Percentiles rank a stretch among this genome's conserved stretches.
Evolutionary conservation across 2,113 vertebrate genomes (phyloP).

Genomic region (Clarias batrachus): DNA sequence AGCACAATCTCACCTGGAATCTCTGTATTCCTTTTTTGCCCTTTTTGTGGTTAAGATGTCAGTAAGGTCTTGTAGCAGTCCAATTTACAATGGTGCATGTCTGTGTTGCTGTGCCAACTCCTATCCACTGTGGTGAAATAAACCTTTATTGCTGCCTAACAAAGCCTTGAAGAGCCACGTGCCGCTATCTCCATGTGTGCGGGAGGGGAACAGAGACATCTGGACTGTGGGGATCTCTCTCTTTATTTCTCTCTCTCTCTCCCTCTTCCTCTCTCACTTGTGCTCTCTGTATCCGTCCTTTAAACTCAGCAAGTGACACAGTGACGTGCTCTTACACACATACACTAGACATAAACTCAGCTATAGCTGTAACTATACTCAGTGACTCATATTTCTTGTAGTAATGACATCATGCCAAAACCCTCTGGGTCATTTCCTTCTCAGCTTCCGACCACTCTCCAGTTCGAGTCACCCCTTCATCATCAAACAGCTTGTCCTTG

Average conservation of each 20-base stretch:
- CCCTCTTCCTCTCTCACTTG: not conserved
- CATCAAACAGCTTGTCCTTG: slow-evolving; percentile 21
- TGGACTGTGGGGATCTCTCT: slow-evolving; percentile 38
- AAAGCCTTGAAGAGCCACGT: slow-evolving; percentile 58
- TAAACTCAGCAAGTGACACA: slow-evolving; percentile 13
- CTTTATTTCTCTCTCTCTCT: not conserved
- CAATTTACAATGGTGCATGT: not conserved
- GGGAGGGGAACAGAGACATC: slow-evolving; percentile 48
- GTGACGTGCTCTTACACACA: slow-evolving; percentile 15
- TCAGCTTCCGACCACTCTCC: slow-evolving; percentile 44
- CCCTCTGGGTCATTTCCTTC: slow-evolving; percentile 48
- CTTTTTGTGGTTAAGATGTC: not conserved
- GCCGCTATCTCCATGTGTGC: slow-evolving; percentile 49
- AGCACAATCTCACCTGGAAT: slow-evolving; percentile 35
- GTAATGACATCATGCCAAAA: slow-evolving; percentile 60
- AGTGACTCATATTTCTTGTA: slow-evolving; percentile 55
- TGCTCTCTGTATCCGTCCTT: not conserved
- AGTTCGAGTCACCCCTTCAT: slow-evolving; percentile 39
- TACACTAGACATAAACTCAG: slow-evolving; percentile 2
- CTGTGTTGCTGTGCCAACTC: slow-evolving; percentile 37
- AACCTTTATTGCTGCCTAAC: slow-evolving; percentile 62
- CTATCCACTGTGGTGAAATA: slow-evolving; percentile 48
- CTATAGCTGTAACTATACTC: slow-evolving; percentile 25
- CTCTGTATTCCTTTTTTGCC: not conserved
- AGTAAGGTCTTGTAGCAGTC: slow-evolving; percentile 12